Evolutionary conservation across 92 coral and sea anemone species (phyloP).

Genomic region (Porites cylindrica): DNA sequence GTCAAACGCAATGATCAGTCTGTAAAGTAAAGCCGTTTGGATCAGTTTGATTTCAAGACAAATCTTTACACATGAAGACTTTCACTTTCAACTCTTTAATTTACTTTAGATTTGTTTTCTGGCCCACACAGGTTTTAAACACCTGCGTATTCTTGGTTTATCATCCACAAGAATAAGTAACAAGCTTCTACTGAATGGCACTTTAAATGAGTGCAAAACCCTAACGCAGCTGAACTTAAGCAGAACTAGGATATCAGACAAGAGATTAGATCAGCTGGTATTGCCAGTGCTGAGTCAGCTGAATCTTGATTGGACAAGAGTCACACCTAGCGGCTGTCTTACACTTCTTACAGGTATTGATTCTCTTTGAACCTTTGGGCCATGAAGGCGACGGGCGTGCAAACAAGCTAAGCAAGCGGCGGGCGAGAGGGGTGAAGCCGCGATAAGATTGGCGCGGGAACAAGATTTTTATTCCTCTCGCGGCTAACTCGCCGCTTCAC

Average conservation of each 20-base stretch:
- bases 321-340: slow-evolving; percentile 74
- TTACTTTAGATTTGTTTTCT: not conserved
- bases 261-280: slow-evolving; percentile 68
- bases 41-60: not conserved
- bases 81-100: not conserved
- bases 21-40: not conserved
- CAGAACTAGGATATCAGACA: slow-evolving; percentile 85
- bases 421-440: too few species aligned
- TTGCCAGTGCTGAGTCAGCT: slow-evolving; percentile 75
- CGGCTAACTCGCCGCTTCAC: too few species aligned
- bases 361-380: not conserved
- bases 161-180: slow-evolving; percentile 88
- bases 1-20: not conserved
- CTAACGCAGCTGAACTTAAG: slow-evolving; percentile 82
- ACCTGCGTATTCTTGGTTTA: slow-evolving; percentile 85
- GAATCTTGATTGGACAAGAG: slow-evolving; percentile 95
- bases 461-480: too few species aligned
- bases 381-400: not conserved
- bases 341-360: slow-evolving; percentile 75
- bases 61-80: not conserved
- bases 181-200: slow-evolving; percentile 65
- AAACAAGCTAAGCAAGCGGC: too few species aligned
- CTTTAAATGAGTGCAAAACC: slow-evolving; percentile 68
- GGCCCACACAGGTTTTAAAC: slow-evolving; percentile 42
- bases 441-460: too few species aligned